Percentiles rank a stretch among this genome's conserved stretches.
These are phyloP conservation scores for Rhodinocichla rosea DNA, from an alignment of 2,113 vertebrate genomes.

Conservation along the genomic window DNA sequence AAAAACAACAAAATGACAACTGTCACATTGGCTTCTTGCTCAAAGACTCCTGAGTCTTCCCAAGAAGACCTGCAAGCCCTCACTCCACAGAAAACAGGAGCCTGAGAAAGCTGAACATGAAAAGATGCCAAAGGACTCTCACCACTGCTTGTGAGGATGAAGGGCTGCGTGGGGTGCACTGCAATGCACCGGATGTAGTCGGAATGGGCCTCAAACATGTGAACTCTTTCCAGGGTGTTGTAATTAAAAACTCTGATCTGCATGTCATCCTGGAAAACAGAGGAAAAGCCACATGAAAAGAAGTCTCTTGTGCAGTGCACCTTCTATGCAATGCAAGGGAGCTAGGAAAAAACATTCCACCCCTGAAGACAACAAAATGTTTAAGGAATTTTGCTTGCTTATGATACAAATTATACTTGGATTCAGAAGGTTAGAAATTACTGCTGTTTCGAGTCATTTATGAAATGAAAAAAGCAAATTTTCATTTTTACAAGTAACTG, in stretches of 20 bases:
- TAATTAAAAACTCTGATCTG: constrained; percentile 99
- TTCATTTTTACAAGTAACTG: not conserved
- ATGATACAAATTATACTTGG: not conserved
- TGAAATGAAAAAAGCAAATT: not conserved
- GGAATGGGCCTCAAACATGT: constrained; percentile 98
- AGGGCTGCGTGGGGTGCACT: constrained; percentile 97
- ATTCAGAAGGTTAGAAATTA: not conserved
- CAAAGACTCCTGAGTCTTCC: not conserved
- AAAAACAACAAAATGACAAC: not conserved
- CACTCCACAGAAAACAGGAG: not conserved
- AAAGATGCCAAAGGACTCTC: not conserved
- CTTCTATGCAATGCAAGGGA: not conserved
- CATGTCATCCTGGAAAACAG: constrained; percentile 90
- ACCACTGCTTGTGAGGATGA: constrained; percentile 98
- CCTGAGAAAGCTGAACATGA: not conserved
- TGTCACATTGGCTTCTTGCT: not conserved
- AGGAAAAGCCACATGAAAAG: not conserved
- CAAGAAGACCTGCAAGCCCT: not conserved
- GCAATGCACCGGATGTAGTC: constrained; percentile 99
- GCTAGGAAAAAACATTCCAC: not conserved
- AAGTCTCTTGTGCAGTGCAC: not conserved
- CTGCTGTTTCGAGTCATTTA: not conserved
- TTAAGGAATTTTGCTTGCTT: not conserved
- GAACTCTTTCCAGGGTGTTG: constrained; percentile 95
- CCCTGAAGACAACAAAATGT: not conserved